Base-by-base conservation (phyloP, 2,888 invertebrate genomes). In the Lithophane leautieri region DNA sequence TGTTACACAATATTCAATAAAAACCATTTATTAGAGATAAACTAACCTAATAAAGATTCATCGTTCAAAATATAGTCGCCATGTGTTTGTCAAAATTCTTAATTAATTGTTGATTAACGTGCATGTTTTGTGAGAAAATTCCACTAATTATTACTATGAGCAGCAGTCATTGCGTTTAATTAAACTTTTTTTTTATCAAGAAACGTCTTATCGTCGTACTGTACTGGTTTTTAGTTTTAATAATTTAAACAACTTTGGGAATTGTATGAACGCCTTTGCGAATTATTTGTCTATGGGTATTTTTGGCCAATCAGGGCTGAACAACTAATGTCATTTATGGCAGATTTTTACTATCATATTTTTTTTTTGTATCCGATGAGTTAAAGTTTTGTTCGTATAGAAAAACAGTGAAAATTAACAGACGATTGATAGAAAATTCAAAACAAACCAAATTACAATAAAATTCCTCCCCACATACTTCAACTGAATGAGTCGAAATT, bases 11-110 rank as follows among this genome's bases (percentile, higher is more conserved):
- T 40, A 19, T 42, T 19, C 16, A 9, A n/a, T 14, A 42, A 47
- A 28, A 52, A 25, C 8, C 40, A 42, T 60, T 69, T 76, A 66
- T 61, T 34, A 6, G 4, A 61, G 19, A 25, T 62, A 16, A n/a
- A 12, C 22, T n/a, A 25, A 44, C 16, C 28, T 9, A 79, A 42
- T 42, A 22, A 76, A 56, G 22, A 50, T 65, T 54, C 8, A 2
- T 8, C 3, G 19, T 44, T 28, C 2, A 60, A 68, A 80, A 70
- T 73, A 74, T 61, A 67, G 79, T 58, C 52, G n/a, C 58, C 79
- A 81, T 25, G 4, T 81, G 79, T 58, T 62, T 73, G 56, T 47
- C 25, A 34, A 67, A 52, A 28, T 19, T 34, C 8, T n/a, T 22
- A 66, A 81, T 76, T 40, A 9, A 66, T 14, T 63, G 50, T 52